These are phyloP conservation scores for Sinopyrophorus schimmeli DNA, from an alignment of 2,888 invertebrate species.

Conservation along the genomic window DNA sequence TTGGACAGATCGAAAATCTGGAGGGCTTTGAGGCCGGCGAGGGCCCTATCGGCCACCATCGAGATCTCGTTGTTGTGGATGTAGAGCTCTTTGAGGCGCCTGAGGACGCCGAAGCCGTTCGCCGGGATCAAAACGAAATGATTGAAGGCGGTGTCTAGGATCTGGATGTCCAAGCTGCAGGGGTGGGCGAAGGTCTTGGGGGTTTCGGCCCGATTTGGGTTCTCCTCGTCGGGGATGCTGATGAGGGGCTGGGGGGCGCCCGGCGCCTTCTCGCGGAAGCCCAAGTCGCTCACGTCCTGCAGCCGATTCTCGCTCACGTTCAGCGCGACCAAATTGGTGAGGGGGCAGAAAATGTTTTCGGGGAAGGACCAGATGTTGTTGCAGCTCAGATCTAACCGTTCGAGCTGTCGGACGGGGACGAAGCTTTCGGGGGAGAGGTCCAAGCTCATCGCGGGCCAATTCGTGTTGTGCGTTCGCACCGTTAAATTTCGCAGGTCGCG, in stretches of 20 bases:
- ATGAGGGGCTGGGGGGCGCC: slow-evolving; percentile 67
- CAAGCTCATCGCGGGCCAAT: slow-evolving; percentile 82
- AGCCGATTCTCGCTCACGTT: slow-evolving; percentile 87
- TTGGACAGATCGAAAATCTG: slow-evolving; percentile 87
- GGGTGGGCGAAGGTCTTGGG: slow-evolving; percentile 52
- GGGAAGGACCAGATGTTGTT: slow-evolving; percentile 91
- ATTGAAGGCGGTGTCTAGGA: slow-evolving; percentile 82
- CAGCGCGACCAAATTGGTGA: slow-evolving; percentile 76
- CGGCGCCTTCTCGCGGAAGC: slow-evolving; percentile 72
- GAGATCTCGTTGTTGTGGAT: slow-evolving; percentile 88
- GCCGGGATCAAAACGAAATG: slow-evolving; percentile 82
- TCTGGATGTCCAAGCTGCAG: slow-evolving; percentile 80
- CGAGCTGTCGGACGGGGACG: slow-evolving; percentile 74
- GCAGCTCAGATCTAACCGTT: slow-evolving; percentile 81
- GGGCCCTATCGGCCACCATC: slow-evolving; percentile 82
- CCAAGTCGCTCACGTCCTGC: slow-evolving; percentile 85
- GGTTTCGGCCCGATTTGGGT: slow-evolving; percentile 51
- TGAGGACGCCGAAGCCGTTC: slow-evolving; percentile 78
- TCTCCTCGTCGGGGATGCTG: slow-evolving; percentile 62
- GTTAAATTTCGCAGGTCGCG: slow-evolving; percentile 82
- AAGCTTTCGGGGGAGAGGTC: slow-evolving; percentile 81
- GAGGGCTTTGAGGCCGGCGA: slow-evolving; percentile 78
- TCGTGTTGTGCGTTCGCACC: slow-evolving; percentile 80
- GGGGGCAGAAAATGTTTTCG: slow-evolving; percentile 80
- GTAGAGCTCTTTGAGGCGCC: slow-evolving; percentile 77